A percentile compares a stretch with the other conserved stretches of the same genome.
These are phyloP conservation scores for Nycticorax nycticorax DNA, from an alignment of 2,113 vertebrate genomes.

Conservation along the genomic window DNA sequence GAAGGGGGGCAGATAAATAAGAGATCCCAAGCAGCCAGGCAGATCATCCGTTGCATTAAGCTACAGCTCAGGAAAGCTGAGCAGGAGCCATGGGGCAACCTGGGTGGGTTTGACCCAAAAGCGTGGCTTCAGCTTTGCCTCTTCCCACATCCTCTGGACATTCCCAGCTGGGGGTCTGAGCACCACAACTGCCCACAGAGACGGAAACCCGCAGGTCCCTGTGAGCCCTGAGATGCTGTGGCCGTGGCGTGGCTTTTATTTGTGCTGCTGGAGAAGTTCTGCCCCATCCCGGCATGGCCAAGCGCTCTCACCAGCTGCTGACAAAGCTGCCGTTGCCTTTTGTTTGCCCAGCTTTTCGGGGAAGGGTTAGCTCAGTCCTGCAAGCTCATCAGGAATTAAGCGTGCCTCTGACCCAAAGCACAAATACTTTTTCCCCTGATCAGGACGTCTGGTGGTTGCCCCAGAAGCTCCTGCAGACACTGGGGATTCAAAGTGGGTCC, in stretches of 20 bases:
- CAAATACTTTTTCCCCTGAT: not conserved
- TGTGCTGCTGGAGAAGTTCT: not conserved
- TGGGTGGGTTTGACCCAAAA: not conserved
- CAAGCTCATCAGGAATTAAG: not conserved
- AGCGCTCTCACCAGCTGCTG: not conserved
- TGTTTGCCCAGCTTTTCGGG: not conserved
- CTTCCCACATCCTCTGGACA: not conserved
- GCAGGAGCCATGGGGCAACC: not conserved
- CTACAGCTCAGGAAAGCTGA: not conserved
- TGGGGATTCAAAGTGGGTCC: not conserved
- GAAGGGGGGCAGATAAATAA: accelerated
- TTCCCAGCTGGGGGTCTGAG: not conserved
- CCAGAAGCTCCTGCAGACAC: not conserved
- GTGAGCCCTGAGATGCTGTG: not conserved
- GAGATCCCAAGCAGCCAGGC: not conserved
- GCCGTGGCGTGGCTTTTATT: not conserved
- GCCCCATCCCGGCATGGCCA: not conserved
- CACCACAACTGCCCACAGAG: accelerated
- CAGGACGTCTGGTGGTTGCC: not conserved
- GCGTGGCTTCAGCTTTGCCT: not conserved
- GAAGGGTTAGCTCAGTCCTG: not conserved
- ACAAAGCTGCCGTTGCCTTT: not conserved
- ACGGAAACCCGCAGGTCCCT: not conserved
- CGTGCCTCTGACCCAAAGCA: not conserved
- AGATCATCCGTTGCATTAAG: not conserved